Evolutionary conservation across 2,113 vertebrate genomes (phyloP).

Genomic region (Burhinus bistriatus): DNA sequence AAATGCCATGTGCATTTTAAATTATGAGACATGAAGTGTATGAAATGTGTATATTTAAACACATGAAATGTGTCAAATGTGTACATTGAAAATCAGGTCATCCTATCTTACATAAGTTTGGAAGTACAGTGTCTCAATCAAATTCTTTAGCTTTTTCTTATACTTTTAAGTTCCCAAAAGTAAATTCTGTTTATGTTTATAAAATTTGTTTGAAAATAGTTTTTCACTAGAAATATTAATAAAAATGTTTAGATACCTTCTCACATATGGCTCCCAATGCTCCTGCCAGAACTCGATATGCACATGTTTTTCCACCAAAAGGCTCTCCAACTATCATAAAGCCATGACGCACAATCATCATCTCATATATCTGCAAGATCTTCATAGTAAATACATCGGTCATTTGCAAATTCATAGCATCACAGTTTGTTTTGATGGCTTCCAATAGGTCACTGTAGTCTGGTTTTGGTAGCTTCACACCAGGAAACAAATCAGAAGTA

Average conservation of each 20-base stretch:
- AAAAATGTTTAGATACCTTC: slow-evolving; percentile 71
- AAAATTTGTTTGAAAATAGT: not conserved
- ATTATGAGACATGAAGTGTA: not conserved
- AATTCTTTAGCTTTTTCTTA: not conserved
- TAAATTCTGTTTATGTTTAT: not conserved
- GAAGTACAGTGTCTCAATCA: not conserved
- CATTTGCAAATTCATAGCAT: slow-evolving; percentile 87
- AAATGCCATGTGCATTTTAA: not conserved
- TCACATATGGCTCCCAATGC: slow-evolving; percentile 81
- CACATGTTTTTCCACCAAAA: slow-evolving; percentile 89
- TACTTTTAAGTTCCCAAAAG: not conserved
- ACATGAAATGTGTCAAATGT: not conserved
- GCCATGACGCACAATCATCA: slow-evolving; percentile 92
- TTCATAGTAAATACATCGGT: slow-evolving; percentile 84
- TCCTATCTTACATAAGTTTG: not conserved
- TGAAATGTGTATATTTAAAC: not conserved
- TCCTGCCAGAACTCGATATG: slow-evolving; percentile 84
- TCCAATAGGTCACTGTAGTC: slow-evolving; percentile 83
- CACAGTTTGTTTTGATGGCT: slow-evolving; percentile 82
- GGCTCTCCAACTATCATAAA: slow-evolving; percentile 94
- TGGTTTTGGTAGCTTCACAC: slow-evolving; percentile 84
- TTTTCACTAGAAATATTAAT: not conserved
- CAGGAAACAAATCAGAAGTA: slow-evolving; percentile 91
- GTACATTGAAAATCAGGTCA: not conserved
- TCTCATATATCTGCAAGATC: slow-evolving; percentile 90